Percentiles rank a stretch among this genome's conserved stretches.
These are phyloP conservation scores for Ceuthmochares aereus DNA, from an alignment of 2,113 vertebrate species.

Conservation along the genomic window DNA sequence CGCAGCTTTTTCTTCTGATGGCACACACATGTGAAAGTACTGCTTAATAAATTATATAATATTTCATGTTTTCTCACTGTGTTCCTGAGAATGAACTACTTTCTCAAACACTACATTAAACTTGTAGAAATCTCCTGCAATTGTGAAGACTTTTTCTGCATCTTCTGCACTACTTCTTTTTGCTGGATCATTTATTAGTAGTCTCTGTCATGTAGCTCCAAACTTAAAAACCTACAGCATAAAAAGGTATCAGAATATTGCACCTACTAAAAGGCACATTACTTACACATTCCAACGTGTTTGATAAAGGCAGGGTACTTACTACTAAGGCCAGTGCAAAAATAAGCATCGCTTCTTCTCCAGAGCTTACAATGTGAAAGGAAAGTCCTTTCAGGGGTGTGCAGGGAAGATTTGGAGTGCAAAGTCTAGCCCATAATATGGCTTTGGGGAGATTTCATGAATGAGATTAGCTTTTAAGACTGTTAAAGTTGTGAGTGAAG, in stretches of 20 bases:
- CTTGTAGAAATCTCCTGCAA: background rate
- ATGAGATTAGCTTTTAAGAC: background rate
- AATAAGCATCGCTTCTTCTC: background rate
- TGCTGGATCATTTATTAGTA: background rate
- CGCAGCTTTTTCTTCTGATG: background rate
- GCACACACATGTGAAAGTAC: background rate
- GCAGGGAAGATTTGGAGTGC: background rate
- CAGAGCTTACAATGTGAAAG: background rate
- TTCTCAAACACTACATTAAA: background rate
- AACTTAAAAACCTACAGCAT: background rate
- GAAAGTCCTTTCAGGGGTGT: background rate
- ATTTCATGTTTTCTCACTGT: background rate
- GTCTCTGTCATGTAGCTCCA: background rate
- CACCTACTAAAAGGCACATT: background rate
- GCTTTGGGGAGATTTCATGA: background rate
- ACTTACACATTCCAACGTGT: background rate
- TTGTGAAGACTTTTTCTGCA: rapidly evolving
- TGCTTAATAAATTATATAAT: background rate
- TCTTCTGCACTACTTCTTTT: background rate
- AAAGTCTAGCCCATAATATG: background rate
- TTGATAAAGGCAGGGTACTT: background rate
- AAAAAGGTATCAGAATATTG: background rate
- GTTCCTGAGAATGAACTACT: background rate
- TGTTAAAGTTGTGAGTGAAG: rapidly evolving
- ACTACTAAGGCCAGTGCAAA: background rate